These are phyloP conservation scores for Zapus hudsonius DNA, from an alignment of 2,113 vertebrate species.

Conservation along the genomic window DNA sequence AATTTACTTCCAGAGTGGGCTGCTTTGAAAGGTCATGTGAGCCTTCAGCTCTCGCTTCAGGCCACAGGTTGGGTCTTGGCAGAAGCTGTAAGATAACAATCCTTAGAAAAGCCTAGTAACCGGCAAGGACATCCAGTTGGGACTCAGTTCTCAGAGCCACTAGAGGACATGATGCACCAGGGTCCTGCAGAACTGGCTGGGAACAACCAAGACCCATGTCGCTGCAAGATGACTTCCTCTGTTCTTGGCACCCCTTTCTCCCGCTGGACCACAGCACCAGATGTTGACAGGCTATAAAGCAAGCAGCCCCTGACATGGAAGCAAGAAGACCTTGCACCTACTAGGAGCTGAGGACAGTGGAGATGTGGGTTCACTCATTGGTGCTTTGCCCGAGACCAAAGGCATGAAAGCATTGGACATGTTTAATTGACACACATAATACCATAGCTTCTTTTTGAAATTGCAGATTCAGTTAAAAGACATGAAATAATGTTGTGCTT, in stretches of 20 bases:
- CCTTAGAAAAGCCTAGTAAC: not conserved
- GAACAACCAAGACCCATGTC: not conserved
- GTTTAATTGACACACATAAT: not conserved
- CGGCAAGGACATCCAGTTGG: not conserved
- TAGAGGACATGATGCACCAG: accelerated
- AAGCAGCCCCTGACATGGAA: not conserved
- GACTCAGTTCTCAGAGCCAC: not conserved
- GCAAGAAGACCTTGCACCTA: not conserved
- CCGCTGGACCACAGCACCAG: not conserved
- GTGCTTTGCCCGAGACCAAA: conserved; percentile 2
- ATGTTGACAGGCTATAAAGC: not conserved
- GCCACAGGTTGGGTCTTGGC: not conserved
- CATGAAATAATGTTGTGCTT: not conserved
- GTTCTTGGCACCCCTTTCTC: not conserved
- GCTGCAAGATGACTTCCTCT: not conserved
- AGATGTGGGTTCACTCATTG: not conserved
- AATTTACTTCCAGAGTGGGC: not conserved
- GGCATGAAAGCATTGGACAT: not conserved
- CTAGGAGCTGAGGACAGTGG: not conserved
- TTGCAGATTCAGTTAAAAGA: not conserved
- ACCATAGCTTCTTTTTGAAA: not conserved
- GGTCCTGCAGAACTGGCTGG: accelerated
- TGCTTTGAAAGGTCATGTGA: not conserved
- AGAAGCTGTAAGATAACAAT: not conserved
- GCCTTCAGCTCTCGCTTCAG: not conserved